Conservation (phyloP, 2,797 vertebrate species). For the Gorsachius magnificus region DNA sequence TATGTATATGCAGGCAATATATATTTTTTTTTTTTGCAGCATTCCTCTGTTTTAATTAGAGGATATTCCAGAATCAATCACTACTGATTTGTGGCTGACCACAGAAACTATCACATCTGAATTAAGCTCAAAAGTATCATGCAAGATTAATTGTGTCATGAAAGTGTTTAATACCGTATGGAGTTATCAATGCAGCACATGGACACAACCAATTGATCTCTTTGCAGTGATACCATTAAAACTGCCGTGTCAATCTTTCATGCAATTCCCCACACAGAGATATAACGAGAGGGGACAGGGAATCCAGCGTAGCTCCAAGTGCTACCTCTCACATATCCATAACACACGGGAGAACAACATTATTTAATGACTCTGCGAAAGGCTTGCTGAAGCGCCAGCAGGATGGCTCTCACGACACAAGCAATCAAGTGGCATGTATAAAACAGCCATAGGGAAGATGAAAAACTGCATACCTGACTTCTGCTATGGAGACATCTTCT, state of each 20-base stretch:
- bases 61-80: background rate
- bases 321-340: background rate
- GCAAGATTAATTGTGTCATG: background rate
- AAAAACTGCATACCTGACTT: background rate
- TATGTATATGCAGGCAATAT: background rate
- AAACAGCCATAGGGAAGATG: background rate
- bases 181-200: background rate
- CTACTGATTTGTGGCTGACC: background rate
- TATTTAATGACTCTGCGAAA: background rate
- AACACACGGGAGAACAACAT: background rate
- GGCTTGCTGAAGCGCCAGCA: background rate
- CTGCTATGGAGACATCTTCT: background rate
- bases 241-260: background rate
- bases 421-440: background rate
- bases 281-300: background rate
- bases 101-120: background rate
- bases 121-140: background rate
- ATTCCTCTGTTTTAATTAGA: background rate
- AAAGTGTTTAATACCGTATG: background rate
- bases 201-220: background rate
- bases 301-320: background rate
- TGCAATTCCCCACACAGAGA: background rate
- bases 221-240: background rate
- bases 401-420: background rate
- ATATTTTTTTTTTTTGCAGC: background rate